Conservation (phyloP, 1,140 invertebrate species). For the Gryon sp. region DNA sequence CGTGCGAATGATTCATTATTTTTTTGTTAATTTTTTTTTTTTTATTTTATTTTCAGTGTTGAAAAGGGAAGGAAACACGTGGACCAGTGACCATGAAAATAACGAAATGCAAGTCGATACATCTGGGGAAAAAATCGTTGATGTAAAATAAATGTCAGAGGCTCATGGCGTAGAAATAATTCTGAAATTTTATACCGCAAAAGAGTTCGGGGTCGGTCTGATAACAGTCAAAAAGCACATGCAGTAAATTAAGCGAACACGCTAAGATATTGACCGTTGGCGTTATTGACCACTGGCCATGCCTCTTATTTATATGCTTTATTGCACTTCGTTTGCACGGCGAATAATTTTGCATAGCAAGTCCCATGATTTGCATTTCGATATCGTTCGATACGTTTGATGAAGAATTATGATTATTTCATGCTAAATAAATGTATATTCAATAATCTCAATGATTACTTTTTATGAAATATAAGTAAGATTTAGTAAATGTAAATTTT, state of each 20-base stretch:
- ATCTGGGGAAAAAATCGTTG: too few relatives aligned
- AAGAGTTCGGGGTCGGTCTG: slow-evolving; percentile 54
- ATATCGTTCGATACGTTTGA: not conserved
- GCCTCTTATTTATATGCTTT: slow-evolving; percentile 47
- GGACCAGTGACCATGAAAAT: too few relatives aligned
- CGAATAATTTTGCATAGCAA: slow-evolving; percentile 54
- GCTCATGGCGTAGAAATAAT: slow-evolving; percentile 32
- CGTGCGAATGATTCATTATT: slow-evolving; percentile 1
- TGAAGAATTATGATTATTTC: not conserved
- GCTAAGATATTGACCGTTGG: slow-evolving; percentile 76
- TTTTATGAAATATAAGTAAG: too few relatives aligned
- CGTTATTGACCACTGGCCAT: slow-evolving; percentile 75
- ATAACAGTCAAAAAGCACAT: slow-evolving; percentile 65
- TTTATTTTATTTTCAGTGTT: too few relatives aligned
- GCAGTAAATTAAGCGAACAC: slow-evolving; percentile 66
- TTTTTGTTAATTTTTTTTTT: not conserved
- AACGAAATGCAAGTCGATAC: not conserved
- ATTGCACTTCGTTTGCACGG: slow-evolving; percentile 19
- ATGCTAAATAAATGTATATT: not conserved
- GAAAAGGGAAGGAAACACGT: too few relatives aligned
- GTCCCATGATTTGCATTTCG: slow-evolving; percentile 28
- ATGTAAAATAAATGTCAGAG: slow-evolving; percentile 73
- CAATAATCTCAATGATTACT: too few relatives aligned
- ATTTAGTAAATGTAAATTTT: too few relatives aligned
- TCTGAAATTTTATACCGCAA: too few relatives aligned